phyloP scores from a whole-genome alignment of 2,113 vertebrate genomes.

The Chaetura pelagica region DNA sequence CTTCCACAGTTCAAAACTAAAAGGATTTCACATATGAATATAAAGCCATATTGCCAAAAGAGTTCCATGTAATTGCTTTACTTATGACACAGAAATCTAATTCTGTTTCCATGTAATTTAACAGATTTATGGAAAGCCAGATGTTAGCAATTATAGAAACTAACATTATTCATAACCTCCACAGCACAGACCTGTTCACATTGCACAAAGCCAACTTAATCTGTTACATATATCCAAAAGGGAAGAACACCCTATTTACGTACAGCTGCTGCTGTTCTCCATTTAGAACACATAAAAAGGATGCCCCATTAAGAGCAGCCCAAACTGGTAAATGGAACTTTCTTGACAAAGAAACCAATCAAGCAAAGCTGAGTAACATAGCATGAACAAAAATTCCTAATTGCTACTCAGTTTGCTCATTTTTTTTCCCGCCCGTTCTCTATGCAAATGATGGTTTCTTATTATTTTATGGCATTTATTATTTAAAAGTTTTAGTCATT shows the following conservation, averaged over 20 bases:
- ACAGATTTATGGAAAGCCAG: conserved; percentile 84
- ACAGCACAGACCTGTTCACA: conserved; percentile 75
- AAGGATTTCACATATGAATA: conserved; percentile 70
- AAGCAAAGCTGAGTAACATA: conserved; percentile 18
- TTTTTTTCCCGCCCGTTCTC: background rate
- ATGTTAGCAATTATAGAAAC: conserved; percentile 83
- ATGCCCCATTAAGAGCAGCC: conserved; percentile 21
- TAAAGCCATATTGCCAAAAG: conserved; percentile 64
- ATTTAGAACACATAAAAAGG: conserved; percentile 58
- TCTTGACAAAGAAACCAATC: conserved; percentile 38
- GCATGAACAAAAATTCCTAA: conserved; percentile 20
- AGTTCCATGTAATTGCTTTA: conserved; percentile 78
- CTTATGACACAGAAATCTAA: conserved; percentile 77
- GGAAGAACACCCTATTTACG: conserved; percentile 57
- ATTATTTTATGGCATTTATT: conserved; percentile 47
- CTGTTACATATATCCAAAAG: conserved; percentile 64
- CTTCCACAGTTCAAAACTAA: conserved; percentile 37
- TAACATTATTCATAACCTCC: conserved; percentile 79
- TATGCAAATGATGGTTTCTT: conserved; percentile 41
- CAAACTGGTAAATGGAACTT: conserved; percentile 15
- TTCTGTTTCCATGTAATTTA: conserved; percentile 79
- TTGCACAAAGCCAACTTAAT: conserved; percentile 76
- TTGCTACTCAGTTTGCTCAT: background rate
- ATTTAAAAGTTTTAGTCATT: conserved; percentile 48
- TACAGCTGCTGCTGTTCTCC: conserved; percentile 41